Percentiles rank a stretch among this genome's conserved stretches.
phyloP scores from a whole-genome alignment of 1,140 invertebrate genomes.

The Hydropsyche tenuis region DNA sequence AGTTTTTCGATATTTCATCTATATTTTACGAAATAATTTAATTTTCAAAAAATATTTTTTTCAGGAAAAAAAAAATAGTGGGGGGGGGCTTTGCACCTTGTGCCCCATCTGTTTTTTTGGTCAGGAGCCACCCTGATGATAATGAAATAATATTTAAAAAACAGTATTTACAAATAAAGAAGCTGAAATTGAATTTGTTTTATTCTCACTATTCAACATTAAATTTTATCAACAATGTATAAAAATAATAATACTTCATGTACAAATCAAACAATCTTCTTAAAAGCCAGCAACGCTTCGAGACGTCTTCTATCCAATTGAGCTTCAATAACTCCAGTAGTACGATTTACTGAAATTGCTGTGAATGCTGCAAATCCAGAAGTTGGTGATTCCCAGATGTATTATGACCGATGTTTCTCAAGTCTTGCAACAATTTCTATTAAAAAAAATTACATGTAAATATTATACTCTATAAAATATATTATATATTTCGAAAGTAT shows the following conservation, averaged over 20 bases:
- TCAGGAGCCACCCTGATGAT: no score
- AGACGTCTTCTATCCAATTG: conserved; percentile 56
- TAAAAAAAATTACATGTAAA: conserved; percentile 1
- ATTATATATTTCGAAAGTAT: conserved; percentile 33
- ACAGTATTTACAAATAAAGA: no score
- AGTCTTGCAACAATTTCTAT: conserved; percentile 52
- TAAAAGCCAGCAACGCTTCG: conserved; percentile 60
- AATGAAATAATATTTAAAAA: no score
- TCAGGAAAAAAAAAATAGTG: no score
- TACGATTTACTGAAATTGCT: conserved; percentile 55
- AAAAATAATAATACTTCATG: background rate
- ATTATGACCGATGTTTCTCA: conserved; percentile 57
- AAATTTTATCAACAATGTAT: background rate
- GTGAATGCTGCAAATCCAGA: conserved; percentile 63
- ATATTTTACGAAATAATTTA: no score
- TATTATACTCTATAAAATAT: no score
- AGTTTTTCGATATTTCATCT: no score
- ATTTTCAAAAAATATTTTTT: no score
- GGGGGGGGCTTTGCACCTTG: no score
- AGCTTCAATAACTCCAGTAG: conserved; percentile 54
- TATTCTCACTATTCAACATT: no score
- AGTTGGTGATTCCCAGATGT: conserved; percentile 55
- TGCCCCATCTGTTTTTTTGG: no score
- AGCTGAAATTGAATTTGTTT: no score
- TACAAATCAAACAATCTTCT: background rate